Conservation (phyloP, 2,888 invertebrate species). For the Mayetiola destructor region DNA sequence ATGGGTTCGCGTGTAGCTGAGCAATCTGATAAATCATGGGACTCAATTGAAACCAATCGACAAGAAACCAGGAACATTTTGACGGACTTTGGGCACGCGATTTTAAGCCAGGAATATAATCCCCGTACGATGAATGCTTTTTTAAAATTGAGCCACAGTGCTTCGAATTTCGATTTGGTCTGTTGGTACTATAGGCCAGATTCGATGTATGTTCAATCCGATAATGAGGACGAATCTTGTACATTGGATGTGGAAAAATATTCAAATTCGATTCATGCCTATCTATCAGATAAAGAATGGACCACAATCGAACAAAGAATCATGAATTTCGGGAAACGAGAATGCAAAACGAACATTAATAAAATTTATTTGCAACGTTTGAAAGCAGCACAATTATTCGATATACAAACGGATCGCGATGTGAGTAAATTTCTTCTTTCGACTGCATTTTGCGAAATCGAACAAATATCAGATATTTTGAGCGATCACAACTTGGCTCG, state of each 20-base stretch:
- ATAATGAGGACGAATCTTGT: background rate
- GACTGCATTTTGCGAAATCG: constrained; percentile 19
- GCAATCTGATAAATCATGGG: constrained; percentile 27
- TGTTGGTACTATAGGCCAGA: constrained; percentile 29
- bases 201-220: constrained; percentile 21
- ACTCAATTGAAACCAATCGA: constrained; percentile 23
- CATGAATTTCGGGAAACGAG: constrained; percentile 30
- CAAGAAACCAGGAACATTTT: constrained; percentile 24
- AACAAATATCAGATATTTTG: constrained; percentile 22
- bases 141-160: constrained; percentile 27
- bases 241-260: background rate
- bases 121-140: constrained; percentile 30
- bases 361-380: constrained; percentile 26
- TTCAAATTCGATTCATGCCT: constrained; percentile 22
- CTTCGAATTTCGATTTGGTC: constrained; percentile 26
- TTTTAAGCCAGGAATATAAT: constrained; percentile 29
- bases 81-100: constrained; percentile 25
- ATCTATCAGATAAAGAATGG: constrained; percentile 29
- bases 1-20: constrained; percentile 28
- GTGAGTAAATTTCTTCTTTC: constrained; percentile 20
- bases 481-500: constrained; percentile 18
- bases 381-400: constrained; percentile 22
- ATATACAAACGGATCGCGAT: constrained; percentile 17
- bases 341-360: constrained; percentile 27
- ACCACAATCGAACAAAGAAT: constrained; percentile 30